Evolutionary conservation across 2,113 vertebrate genomes (phyloP).

Genomic region (Camelus dromedarius): DNA sequence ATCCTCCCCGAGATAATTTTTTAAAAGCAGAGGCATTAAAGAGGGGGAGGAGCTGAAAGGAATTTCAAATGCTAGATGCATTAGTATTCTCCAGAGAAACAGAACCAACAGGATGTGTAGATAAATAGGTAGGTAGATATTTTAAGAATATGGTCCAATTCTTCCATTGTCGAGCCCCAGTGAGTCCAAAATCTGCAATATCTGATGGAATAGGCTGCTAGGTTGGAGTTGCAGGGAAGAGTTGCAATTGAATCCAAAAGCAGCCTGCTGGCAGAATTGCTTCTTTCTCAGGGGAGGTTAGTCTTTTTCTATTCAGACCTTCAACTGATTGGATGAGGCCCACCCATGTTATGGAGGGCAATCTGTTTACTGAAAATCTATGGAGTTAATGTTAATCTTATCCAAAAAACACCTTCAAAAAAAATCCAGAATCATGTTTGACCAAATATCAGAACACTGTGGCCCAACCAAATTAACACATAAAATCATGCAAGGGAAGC

Average conservation of each 20-base stretch:
- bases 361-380: too few relatives aligned
- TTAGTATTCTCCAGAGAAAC: too few relatives aligned
- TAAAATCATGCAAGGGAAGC: background rate
- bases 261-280: background rate
- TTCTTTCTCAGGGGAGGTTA: too few relatives aligned
- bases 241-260: too few relatives aligned
- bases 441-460: too few relatives aligned
- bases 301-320: too few relatives aligned
- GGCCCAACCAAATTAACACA: background rate
- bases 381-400: too few relatives aligned
- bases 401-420: too few relatives aligned
- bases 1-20: background rate
- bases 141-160: background rate
- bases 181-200: background rate
- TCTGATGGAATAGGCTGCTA: background rate
- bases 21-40: background rate
- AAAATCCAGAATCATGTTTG: too few relatives aligned
- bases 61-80: background rate
- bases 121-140: too few relatives aligned
- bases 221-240: background rate
- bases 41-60: background rate
- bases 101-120: background rate
- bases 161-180: background rate
- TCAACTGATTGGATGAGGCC: too few relatives aligned
- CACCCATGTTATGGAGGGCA: too few relatives aligned